Percentiles rank a stretch among this genome's conserved stretches.
Conservation (phyloP, 2,888 invertebrate genomes). For the Parnassius smintheus region DNA sequence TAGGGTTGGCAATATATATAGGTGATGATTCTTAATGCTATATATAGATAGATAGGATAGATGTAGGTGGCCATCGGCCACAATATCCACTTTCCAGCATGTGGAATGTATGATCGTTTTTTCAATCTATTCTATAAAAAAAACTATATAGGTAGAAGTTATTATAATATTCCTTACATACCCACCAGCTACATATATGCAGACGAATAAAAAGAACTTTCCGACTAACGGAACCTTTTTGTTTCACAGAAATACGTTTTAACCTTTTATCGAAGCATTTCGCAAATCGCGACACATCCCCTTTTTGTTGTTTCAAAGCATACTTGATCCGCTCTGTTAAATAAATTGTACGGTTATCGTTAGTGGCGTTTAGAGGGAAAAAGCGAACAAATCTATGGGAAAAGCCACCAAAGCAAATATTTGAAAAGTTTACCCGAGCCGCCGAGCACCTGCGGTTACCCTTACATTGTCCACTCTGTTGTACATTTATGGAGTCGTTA, state of each 20-base stretch:
- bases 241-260: conserved; percentile 18
- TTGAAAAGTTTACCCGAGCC: conserved; percentile 66
- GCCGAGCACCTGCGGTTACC: conserved; percentile 72
- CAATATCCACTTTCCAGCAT: too few species aligned
- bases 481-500: conserved; percentile 42
- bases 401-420: conserved; percentile 74
- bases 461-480: conserved; percentile 60
- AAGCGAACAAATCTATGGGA: conserved; percentile 64
- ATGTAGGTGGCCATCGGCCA: too few species aligned
- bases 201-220: background rate
- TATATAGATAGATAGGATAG: too few species aligned
- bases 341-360: conserved; percentile 69
- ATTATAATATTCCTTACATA: too few species aligned
- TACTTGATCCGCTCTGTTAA: conserved; percentile 72
- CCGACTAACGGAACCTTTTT: background rate
- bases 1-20: too few species aligned
- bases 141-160: too few species aligned
- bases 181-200: too few species aligned
- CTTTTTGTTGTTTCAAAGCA: conserved; percentile 75
- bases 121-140: too few species aligned
- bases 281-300: conserved; percentile 41
- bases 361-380: conserved; percentile 57
- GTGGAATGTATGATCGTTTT: too few species aligned
- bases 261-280: conserved; percentile 19
- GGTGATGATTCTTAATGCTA: too few species aligned